phyloP scores from a whole-genome alignment of 1,140 invertebrate genomes.

The Ctenoplectra terminalis region DNA sequence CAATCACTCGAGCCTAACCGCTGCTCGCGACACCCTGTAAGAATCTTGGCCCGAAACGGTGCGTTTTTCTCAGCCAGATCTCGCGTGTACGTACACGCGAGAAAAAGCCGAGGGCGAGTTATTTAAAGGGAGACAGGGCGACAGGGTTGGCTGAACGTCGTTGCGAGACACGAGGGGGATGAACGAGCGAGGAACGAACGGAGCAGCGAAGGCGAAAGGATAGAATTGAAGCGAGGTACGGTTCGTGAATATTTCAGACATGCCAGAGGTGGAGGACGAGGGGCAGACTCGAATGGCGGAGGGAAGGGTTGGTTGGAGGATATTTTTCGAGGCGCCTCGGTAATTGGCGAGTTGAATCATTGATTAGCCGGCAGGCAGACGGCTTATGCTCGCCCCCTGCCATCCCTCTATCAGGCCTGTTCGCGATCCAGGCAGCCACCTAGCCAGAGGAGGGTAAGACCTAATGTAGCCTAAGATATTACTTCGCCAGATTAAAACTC shows the following conservation, averaged over 20 bases:
- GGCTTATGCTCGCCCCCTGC: slow-evolving; percentile 66
- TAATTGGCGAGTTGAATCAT: slow-evolving; percentile 79
- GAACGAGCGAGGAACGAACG: slow-evolving; percentile 21
- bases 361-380: slow-evolving; percentile 75
- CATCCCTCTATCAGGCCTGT: slow-evolving; percentile 41
- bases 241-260: slow-evolving; percentile 71
- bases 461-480: slow-evolving; percentile 76
- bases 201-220: slow-evolving; percentile 33
- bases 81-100: not conserved
- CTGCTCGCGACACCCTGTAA: too few relatives aligned
- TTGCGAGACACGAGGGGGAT: not conserved
- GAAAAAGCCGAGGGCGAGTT: slow-evolving; percentile 9
- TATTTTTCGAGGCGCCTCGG: slow-evolving; percentile 74
- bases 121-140: slow-evolving; percentile 13
- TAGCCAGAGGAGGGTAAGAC: slow-evolving; percentile 54
- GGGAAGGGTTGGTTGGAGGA: slow-evolving; percentile 56
- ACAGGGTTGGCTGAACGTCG: not conserved
- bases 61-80: too few relatives aligned
- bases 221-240: slow-evolving; percentile 58
- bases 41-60: too few relatives aligned
- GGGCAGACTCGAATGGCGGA: slow-evolving; percentile 31
- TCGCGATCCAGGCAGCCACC: slow-evolving; percentile 51
- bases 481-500: slow-evolving; percentile 74
- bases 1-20: too few relatives aligned
- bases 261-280: slow-evolving; percentile 15